Conservation (phyloP, 2,797 vertebrate species). For the Lithobates sylvaticus region DNA sequence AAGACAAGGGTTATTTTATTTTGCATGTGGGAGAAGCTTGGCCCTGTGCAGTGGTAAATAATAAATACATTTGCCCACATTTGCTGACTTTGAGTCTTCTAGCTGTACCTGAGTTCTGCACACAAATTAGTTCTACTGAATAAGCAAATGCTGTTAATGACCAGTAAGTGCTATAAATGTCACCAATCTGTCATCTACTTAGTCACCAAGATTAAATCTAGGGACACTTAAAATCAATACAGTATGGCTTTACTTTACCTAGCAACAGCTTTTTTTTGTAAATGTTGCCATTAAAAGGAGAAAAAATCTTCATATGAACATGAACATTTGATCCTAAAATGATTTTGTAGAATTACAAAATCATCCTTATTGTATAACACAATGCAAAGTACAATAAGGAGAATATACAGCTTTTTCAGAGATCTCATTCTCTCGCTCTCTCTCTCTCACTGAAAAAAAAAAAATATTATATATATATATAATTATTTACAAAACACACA, state of each 20-base stretch:
- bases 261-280: no score
- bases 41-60: constrained; percentile 26
- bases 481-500: no score
- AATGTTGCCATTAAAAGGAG: no score
- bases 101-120: constrained; percentile 23
- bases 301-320: neutral
- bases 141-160: constrained; percentile 56
- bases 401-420: no score
- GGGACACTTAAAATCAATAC: constrained; percentile 48
- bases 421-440: no score
- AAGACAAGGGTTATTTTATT: neutral
- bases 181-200: constrained; percentile 52
- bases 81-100: constrained; percentile 31
- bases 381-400: no score
- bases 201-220: constrained; percentile 47
- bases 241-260: no score
- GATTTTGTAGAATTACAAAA: neutral
- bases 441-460: no score
- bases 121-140: constrained; percentile 56
- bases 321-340: neutral
- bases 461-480: no score
- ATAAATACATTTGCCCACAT: constrained; percentile 38
- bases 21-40: neutral
- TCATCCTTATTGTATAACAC: neutral
- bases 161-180: constrained; percentile 60